phyloP scores from a whole-genome alignment of 2,797 vertebrate genomes.

The Emys orbicularis region DNA sequence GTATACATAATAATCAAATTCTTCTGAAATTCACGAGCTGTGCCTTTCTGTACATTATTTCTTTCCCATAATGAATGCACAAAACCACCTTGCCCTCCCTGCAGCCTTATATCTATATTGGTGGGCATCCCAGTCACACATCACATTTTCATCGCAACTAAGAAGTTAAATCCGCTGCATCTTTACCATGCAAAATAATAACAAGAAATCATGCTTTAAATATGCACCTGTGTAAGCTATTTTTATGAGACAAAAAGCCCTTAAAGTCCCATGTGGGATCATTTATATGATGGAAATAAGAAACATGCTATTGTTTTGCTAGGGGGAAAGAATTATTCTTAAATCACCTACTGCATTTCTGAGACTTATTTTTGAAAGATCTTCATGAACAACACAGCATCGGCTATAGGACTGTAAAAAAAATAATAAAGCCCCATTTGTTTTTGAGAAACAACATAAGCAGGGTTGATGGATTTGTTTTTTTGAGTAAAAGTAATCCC shows the following conservation, averaged over 20 bases:
- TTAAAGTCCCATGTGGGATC: conserved; percentile 43
- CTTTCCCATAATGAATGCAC: neutral
- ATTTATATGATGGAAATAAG: conserved; percentile 64
- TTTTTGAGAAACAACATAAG: conserved; percentile 40
- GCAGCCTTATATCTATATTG: neutral
- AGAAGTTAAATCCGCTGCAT: conserved; percentile 17
- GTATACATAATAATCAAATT: conserved; percentile 1
- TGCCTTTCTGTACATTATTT: neutral
- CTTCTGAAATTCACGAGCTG: neutral
- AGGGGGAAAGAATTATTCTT: conserved; percentile 37
- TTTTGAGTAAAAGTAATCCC: neutral
- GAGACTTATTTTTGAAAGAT: conserved; percentile 51
- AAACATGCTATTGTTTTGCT: conserved; percentile 64
- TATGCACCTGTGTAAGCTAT: conserved; percentile 62
- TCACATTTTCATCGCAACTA: neutral
- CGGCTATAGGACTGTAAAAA: conserved; percentile 25
- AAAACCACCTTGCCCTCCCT: neutral
- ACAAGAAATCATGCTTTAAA: conserved; percentile 49
- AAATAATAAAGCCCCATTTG: conserved; percentile 50
- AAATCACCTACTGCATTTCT: conserved; percentile 59
- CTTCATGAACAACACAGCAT: conserved; percentile 38
- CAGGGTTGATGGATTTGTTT: conserved; percentile 1
- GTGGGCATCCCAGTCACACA: conserved; percentile 9
- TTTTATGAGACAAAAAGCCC: conserved; percentile 70
- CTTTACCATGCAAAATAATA: conserved; percentile 63